Evolutionary conservation across 2,797 vertebrate species (phyloP).

Genomic region (Rhinoraja longicauda): DNA sequence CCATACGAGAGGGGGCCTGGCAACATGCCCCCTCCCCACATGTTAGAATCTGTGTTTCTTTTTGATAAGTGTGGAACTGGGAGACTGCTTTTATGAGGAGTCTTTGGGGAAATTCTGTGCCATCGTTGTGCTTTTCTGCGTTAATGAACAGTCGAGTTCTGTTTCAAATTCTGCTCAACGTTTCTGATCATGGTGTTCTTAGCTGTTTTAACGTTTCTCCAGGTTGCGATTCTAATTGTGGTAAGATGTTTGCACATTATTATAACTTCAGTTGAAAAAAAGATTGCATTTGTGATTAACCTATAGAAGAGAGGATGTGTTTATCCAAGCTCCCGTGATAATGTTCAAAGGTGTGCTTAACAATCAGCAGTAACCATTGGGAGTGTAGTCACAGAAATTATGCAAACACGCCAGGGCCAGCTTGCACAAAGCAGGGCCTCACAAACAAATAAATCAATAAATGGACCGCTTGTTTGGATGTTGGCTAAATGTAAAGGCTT

Average conservation of each 20-base stretch:
- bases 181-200: not conserved
- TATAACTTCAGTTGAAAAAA: not conserved
- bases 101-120: too few relatives aligned
- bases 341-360: not conserved
- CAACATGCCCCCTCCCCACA: too few relatives aligned
- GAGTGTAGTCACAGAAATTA: not conserved
- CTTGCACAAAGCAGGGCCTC: not conserved
- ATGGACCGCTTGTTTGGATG: not conserved
- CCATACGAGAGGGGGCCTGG: too few relatives aligned
- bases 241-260: not conserved
- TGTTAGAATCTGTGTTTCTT: not conserved
- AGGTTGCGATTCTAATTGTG: not conserved
- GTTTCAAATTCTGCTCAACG: not conserved
- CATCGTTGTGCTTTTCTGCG: not conserved
- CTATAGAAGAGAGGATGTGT: not conserved
- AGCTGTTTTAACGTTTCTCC: not conserved
- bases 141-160: not conserved
- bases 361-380: not conserved
- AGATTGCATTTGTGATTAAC: slow-evolving; percentile 4
- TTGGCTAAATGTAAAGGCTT: not conserved
- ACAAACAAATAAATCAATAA: not conserved
- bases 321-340: not conserved
- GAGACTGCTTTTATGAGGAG: not conserved
- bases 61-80: not conserved
- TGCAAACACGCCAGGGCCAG: not conserved